phyloP scores from a whole-genome alignment of 2,797 vertebrate genomes.

The Labeo calbasu region DNA sequence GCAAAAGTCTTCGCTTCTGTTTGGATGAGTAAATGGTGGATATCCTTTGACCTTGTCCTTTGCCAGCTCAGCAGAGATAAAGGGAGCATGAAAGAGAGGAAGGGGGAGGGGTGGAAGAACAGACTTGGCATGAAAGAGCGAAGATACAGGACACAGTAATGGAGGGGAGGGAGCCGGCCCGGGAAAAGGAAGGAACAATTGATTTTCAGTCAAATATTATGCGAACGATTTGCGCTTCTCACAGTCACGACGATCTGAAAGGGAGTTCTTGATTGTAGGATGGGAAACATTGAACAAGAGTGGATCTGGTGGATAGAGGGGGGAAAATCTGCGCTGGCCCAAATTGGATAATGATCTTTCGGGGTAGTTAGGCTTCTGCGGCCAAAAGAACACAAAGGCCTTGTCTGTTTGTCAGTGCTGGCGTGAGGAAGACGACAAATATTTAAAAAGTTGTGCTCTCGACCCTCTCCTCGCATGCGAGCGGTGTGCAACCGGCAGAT shows the following conservation, averaged over 20 bases:
- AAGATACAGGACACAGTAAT: conserved; percentile 59
- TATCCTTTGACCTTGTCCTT: conserved; percentile 75
- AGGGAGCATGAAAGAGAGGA: conserved; percentile 52
- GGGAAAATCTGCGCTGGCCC: conserved; percentile 60
- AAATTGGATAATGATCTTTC: conserved; percentile 73
- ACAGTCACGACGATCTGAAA: conserved; percentile 62
- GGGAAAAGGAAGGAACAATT: conserved; percentile 61
- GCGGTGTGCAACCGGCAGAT: neutral
- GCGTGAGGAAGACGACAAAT: conserved; percentile 50
- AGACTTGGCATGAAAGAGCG: conserved; percentile 52
- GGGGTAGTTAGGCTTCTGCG: conserved; percentile 63
- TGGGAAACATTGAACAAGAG: conserved; percentile 62
- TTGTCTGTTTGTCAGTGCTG: conserved; percentile 60
- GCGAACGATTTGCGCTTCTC: conserved; percentile 60
- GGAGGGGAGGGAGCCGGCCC: conserved; percentile 56
- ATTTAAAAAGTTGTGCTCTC: conserved; percentile 44
- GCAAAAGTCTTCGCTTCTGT: conserved; percentile 41
- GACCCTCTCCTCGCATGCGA: conserved; percentile 23
- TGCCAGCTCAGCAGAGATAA: conserved; percentile 74
- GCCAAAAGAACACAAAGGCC: conserved; percentile 64
- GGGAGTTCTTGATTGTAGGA: conserved; percentile 68
- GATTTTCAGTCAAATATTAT: conserved; percentile 67
- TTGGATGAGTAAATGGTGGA: conserved; percentile 69
- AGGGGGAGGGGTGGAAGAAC: conserved; percentile 50
- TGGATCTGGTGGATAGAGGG: conserved; percentile 50